A percentile compares a stretch with the other conserved stretches of the same genome.
Evolutionary conservation across 2,888 invertebrate species (phyloP).

Genomic region (Campoplex capitator): DNA sequence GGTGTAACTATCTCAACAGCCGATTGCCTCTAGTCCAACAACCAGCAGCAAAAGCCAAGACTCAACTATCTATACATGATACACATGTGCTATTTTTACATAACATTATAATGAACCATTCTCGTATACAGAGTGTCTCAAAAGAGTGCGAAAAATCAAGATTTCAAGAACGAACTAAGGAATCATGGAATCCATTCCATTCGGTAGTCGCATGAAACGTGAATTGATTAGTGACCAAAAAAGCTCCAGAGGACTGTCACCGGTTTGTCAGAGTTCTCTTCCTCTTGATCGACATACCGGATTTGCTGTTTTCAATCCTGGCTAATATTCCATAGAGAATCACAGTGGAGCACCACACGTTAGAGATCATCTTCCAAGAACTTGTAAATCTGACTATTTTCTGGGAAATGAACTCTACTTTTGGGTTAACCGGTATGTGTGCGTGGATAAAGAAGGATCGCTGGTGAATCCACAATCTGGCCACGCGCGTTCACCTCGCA

Average conservation of each 20-base stretch:
- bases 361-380: neutral
- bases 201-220: neutral
- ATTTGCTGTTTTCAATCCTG: too few species aligned
- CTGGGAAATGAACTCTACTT: neutral
- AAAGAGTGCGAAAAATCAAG: neutral
- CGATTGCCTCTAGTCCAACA: constrained; percentile 42
- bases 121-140: neutral
- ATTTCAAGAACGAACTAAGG: too few species aligned
- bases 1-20: constrained; percentile 65
- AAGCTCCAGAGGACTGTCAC: too few species aligned
- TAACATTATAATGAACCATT: constrained; percentile 13
- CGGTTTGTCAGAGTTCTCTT: too few species aligned
- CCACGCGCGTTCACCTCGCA: constrained; percentile 51
- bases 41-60: constrained; percentile 37
- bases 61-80: constrained; percentile 10
- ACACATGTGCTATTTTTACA: constrained; percentile 6
- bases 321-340: too few species aligned
- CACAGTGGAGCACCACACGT: too few species aligned
- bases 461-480: constrained; percentile 38
- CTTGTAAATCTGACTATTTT: neutral
- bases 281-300: too few species aligned
- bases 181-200: neutral
- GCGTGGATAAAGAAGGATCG: neutral
- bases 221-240: too few species aligned
- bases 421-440: neutral